Evolutionary conservation across 2,113 vertebrate genomes (phyloP).

Genomic region (Lynx canadensis): DNA sequence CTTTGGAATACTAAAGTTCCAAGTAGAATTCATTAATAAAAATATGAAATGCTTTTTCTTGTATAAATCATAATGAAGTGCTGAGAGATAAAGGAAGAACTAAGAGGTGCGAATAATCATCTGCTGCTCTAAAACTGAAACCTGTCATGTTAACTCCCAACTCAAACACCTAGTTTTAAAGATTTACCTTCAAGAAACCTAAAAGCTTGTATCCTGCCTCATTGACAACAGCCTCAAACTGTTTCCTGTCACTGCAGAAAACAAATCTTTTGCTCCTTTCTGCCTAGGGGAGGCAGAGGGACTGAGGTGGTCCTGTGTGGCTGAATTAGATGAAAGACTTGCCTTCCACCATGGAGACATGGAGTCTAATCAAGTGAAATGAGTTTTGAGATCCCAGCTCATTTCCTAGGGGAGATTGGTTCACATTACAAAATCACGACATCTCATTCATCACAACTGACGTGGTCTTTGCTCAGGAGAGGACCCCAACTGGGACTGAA

Average conservation of each 20-base stretch:
- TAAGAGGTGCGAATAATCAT: slow-evolving; percentile 73
- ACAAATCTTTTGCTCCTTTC: slow-evolving; percentile 86
- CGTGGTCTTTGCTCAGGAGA: slow-evolving; percentile 83
- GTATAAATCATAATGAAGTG: slow-evolving; percentile 78
- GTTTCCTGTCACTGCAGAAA: slow-evolving; percentile 87
- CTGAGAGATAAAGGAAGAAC: slow-evolving; percentile 75
- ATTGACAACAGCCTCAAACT: slow-evolving; percentile 85
- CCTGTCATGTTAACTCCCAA: slow-evolving; percentile 83
- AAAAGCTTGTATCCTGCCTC: slow-evolving; percentile 84
- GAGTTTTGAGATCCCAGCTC: slow-evolving; percentile 89
- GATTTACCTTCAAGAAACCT: slow-evolving; percentile 84
- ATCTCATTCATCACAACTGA: slow-evolving; percentile 87
- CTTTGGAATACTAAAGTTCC: slow-evolving; percentile 32
- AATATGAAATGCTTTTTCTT: slow-evolving; percentile 73
- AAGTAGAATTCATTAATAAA: slow-evolving; percentile 68
- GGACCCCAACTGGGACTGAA: slow-evolving; percentile 81
- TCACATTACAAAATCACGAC: slow-evolving; percentile 85
- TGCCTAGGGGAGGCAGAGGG: slow-evolving; percentile 85
- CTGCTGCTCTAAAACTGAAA: slow-evolving; percentile 75
- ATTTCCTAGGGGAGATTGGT: slow-evolving; percentile 86
- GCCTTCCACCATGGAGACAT: slow-evolving; percentile 84
- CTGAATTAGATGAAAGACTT: slow-evolving; percentile 89
- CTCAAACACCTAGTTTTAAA: slow-evolving; percentile 81
- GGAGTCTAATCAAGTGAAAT: slow-evolving; percentile 90
- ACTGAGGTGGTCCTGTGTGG: slow-evolving; percentile 87